phyloP scores from a whole-genome alignment of 1,140 invertebrate genomes.

The Cydia splendana region DNA sequence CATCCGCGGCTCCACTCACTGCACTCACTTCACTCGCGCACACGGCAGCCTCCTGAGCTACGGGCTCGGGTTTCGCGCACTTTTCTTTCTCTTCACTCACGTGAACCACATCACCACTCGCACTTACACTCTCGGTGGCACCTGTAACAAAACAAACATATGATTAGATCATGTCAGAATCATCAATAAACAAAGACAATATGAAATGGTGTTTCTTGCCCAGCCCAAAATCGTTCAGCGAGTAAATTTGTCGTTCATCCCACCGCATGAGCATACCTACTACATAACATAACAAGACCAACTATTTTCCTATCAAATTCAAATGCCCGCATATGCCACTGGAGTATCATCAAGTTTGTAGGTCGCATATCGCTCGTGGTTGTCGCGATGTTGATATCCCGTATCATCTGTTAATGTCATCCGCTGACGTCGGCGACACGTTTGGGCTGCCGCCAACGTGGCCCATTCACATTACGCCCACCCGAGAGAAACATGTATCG shows the following conservation, averaged over 20 bases:
- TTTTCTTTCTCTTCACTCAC: slow-evolving; percentile 66
- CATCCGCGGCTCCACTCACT: slow-evolving; percentile 72
- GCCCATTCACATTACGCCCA: slow-evolving; percentile 74
- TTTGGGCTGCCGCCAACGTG: slow-evolving; percentile 68
- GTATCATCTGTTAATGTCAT: slow-evolving; percentile 31
- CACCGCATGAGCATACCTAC: neutral
- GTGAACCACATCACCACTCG: slow-evolving; percentile 65
- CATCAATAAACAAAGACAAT: slow-evolving; percentile 32
- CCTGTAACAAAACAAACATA: slow-evolving; percentile 65
- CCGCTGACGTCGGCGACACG: slow-evolving; percentile 62
- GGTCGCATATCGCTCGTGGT: neutral
- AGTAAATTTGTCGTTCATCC: neutral
- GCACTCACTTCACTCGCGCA: slow-evolving; percentile 66
- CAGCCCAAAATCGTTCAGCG: neutral
- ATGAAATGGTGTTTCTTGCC: slow-evolving; percentile 24
- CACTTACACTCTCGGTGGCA: slow-evolving; percentile 66
- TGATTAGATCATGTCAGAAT: slow-evolving; percentile 9
- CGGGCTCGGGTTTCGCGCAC: slow-evolving; percentile 42
- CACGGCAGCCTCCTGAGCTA: slow-evolving; percentile 9
- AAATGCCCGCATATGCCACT: neutral
- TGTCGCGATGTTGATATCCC: slow-evolving; percentile 18
- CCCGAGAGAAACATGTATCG: slow-evolving; percentile 51
- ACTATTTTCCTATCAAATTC: neutral
- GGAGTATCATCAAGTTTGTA: slow-evolving; percentile 4
- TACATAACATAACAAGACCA: neutral